phyloP scores from a whole-genome alignment of 2,113 vertebrate genomes.

The Alectura lathami region DNA sequence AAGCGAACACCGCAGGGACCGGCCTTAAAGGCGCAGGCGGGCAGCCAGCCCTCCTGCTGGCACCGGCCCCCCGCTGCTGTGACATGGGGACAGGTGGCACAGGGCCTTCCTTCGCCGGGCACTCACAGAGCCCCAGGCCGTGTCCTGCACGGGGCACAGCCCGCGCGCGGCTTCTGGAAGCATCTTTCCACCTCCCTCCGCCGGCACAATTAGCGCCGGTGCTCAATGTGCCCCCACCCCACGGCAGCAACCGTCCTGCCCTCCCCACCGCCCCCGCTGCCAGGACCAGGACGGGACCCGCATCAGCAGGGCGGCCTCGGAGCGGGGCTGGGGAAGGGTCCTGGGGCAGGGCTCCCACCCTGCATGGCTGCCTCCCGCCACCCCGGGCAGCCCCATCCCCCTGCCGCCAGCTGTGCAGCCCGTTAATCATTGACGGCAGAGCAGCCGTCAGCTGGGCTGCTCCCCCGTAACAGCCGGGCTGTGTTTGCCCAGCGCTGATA shows the following conservation, averaged over 20 bases:
- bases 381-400: neutral
- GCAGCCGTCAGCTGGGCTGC: neutral
- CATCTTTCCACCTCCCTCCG: neutral
- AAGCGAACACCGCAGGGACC: neutral
- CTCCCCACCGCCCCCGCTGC: neutral
- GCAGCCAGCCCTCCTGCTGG: neutral
- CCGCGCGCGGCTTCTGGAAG: accelerated
- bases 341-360: neutral
- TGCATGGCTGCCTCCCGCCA: neutral
- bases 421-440: neutral
- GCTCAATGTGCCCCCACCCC: neutral
- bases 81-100: neutral
- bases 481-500: slow-evolving; percentile 15
- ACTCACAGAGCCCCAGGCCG: neutral
- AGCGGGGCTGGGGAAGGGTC: neutral
- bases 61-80: neutral
- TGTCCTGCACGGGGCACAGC: neutral
- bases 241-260: neutral
- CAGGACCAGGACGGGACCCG: neutral
- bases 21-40: neutral
- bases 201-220: neutral
- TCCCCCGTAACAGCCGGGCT: neutral
- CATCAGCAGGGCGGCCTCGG: no score
- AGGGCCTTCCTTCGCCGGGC: neutral
- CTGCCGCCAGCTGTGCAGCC: neutral